Evolutionary conservation across 2,113 vertebrate genomes (phyloP).

Genomic region (Entomyzon cyanotis): DNA sequence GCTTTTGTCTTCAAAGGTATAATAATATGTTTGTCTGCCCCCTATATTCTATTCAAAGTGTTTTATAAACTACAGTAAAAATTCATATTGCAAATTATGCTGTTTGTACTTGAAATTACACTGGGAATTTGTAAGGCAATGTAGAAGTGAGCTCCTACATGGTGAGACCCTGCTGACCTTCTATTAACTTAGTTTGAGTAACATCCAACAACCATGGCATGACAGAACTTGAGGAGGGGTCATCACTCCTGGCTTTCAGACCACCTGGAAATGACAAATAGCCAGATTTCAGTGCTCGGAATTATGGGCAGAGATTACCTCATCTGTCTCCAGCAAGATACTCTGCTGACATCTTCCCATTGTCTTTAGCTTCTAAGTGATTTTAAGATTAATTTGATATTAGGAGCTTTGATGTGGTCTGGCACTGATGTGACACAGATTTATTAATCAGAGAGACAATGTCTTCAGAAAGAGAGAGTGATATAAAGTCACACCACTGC

Average conservation of each 20-base stretch:
- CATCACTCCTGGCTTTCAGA: background rate
- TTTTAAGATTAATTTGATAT: background rate
- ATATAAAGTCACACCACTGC: background rate
- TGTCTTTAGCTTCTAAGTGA: background rate
- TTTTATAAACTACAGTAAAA: background rate
- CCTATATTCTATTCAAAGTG: background rate
- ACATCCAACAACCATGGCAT: background rate
- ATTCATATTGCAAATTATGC: background rate
- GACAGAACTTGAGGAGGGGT: background rate
- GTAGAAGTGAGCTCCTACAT: background rate
- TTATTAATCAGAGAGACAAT: background rate
- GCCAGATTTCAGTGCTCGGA: background rate
- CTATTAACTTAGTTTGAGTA: background rate
- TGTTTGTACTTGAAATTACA: background rate
- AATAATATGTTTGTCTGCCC: background rate
- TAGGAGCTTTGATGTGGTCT: background rate
- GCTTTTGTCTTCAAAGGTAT: background rate
- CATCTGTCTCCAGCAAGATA: background rate
- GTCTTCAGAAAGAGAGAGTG: background rate
- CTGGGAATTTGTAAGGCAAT: background rate
- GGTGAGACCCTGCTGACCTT: background rate
- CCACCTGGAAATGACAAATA: background rate
- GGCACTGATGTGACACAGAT: background rate
- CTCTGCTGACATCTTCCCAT: background rate
- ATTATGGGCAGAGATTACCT: background rate